Evolutionary conservation across 23 tunicate species (phyloP), one percentile per base, ranked within the genome.

Genomic region (Phallusia fumigata): DNA sequence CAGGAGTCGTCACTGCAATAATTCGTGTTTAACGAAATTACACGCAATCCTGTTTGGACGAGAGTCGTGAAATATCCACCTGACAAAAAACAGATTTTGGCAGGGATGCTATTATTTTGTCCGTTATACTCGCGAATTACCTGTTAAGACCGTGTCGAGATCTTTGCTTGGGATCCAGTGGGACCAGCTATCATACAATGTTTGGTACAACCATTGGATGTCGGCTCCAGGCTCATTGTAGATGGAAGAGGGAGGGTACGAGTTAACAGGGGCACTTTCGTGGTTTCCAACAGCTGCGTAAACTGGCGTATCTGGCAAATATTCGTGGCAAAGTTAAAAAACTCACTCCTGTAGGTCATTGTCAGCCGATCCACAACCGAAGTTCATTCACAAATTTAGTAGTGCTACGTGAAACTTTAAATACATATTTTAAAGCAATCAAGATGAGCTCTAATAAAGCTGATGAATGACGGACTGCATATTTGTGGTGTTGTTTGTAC

Each of bases 211-310:
- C 99, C 99, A 95, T 18, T 80, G 36, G 65, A 89, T 89, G 72
- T 83, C 78, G 6, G 86, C 90, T 5, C 91, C 91, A 0, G 81
- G 85, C 32, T 87, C 65, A 77, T 87, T 31, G 86, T 90, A 74
- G 72, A 89, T 86, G 52, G 96, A 90, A 32, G 74, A 76, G 8
- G 95, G 95, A 24, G 99, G 99, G 80, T 94, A 95, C 35, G 82
- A 88, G 53, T 95, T 95, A 32, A 95, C 99, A 13, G 99, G 99
- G 35, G 82, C 90, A 53, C 99, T 90, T 74, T 95, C 99, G 80
- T 95, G 99, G 81, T 95, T 95, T 32, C 99, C 99, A 21, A 95
- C 85, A 5, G 95, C 86, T 0, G 99, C 90, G 64, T 83, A 95
- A 50, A 95, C 92, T 0, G 85, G 92, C 32, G 92, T 95, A 65